Conservation (phyloP, 2,888 invertebrate genomes). For the Eupithecia subumbrata region DNA sequence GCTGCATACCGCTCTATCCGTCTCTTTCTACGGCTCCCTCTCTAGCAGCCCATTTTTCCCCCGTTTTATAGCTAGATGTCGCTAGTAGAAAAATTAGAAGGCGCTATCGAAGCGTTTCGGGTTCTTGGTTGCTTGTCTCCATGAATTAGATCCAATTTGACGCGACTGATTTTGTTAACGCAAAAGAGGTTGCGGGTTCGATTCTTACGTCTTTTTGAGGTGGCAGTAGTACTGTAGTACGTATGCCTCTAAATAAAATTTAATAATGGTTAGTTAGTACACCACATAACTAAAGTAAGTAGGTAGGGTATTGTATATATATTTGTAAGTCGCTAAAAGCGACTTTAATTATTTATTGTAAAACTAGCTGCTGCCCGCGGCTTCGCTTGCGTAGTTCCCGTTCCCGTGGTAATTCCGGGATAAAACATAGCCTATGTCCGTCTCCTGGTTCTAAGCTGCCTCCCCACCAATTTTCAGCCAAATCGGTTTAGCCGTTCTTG, state of each 20-base stretch:
- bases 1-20: not conserved
- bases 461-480: too few species aligned
- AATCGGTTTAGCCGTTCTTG: too few species aligned
- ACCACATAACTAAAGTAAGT: too few species aligned
- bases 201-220: not conserved
- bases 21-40: not conserved
- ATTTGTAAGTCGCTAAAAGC: too few species aligned
- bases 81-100: not conserved
- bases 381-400: too few species aligned
- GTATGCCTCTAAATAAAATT: not conserved
- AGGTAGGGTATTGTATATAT: too few species aligned
- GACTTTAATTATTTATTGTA: too few species aligned
- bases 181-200: slow-evolving; percentile 6
- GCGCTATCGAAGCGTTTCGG: slow-evolving; percentile 3
- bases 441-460: too few species aligned
- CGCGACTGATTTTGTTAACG: not conserved
- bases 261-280: too few species aligned
- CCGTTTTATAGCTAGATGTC: not conserved
- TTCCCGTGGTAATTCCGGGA: too few species aligned
- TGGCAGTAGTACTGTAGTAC: not conserved
- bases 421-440: too few species aligned
- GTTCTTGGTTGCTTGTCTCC: not conserved
- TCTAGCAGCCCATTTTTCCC: not conserved
- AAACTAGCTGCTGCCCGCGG: too few species aligned
- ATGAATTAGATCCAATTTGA: not conserved